A percentile compares a stretch with the other conserved stretches of the same genome.
phyloP scores from a whole-genome alignment of 2,113 vertebrate species.

The Microcebus murinus region DNA sequence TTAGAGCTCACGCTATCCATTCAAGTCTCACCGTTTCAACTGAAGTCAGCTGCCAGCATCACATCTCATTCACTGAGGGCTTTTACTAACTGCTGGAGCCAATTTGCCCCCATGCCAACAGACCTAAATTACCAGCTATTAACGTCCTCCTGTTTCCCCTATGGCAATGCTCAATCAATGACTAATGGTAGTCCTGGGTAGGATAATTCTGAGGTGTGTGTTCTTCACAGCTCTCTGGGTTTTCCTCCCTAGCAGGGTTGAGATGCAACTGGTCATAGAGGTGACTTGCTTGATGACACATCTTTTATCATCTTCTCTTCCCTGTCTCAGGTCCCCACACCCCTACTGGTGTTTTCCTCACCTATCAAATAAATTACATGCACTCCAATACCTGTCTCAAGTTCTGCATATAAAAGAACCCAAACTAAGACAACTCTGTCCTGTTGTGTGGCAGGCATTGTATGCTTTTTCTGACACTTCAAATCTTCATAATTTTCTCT shows the following conservation, averaged over 20 bases:
- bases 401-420: background rate
- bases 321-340: fast-evolving
- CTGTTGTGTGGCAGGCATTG: background rate
- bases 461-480: background rate
- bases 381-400: background rate
- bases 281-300: background rate
- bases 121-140: background rate
- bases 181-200: background rate
- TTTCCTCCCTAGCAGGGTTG: background rate
- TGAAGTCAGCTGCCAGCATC: background rate
- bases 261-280: background rate
- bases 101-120: background rate
- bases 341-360: background rate
- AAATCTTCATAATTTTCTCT: background rate
- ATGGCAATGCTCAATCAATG: background rate
- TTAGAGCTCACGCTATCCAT: background rate
- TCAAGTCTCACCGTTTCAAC: background rate
- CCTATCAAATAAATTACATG: background rate
- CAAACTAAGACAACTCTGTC: background rate
- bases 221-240: background rate
- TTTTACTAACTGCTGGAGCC: background rate
- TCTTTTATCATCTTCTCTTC: background rate
- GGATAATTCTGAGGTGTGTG: background rate
- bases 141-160: background rate
- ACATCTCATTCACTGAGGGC: no score